Base-by-base conservation (phyloP, 2,888 invertebrate species). In the Dyspetes luteomarginatus region DNA sequence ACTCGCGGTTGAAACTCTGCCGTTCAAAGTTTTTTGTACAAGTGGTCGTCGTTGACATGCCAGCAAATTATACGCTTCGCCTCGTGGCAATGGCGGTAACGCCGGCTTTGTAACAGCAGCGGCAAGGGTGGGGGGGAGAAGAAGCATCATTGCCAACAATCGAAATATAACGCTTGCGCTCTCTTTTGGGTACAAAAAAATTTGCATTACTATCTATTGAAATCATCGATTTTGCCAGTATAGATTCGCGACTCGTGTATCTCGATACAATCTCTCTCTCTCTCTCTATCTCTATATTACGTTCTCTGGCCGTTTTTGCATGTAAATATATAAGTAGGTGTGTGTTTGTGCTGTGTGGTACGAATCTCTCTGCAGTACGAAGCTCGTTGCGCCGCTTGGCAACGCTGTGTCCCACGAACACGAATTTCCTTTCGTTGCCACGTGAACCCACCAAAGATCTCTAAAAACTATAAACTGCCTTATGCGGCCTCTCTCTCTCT, bases 351-450 rank as follows among this genome's bases (percentile, higher is more conserved):
- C 26, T 43, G 30, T 68, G 24, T 24, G 41, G 71, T 36, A 24
- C 22, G 48, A 30, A 15, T 22, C 48, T 36, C 28, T 12, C 26
- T 12, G 15, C 48, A 22, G 58, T 52, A 43, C 41, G 3, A 50
- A 48, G 55, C 24, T 62, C 22, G 48, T 45, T 9, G 17, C n/a
- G 45, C 26, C 58, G 62, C 71, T 79, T 84, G 83, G 83, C 83
- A 84, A 84, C 83, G 68, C 75, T 77, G 84, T 73, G 48, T 64
- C 62, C 28, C 41, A 41, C 80, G 78, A 68, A 50, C 75, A 74
- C 77, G 83, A 83, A 84, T 82, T 82, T 83, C 78, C n/a, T 78
- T 82, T 81, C 78, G 82, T 84, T 84, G 83, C 83, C 83, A 84
- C 84, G 82, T 84, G 79, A 84, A 84, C 78, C 76, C 78, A 69